A percentile compares a stretch with the other conserved stretches of the same genome.
Conservation (phyloP, 2,797 vertebrate genomes). For the Pangasius mekongensis region DNA sequence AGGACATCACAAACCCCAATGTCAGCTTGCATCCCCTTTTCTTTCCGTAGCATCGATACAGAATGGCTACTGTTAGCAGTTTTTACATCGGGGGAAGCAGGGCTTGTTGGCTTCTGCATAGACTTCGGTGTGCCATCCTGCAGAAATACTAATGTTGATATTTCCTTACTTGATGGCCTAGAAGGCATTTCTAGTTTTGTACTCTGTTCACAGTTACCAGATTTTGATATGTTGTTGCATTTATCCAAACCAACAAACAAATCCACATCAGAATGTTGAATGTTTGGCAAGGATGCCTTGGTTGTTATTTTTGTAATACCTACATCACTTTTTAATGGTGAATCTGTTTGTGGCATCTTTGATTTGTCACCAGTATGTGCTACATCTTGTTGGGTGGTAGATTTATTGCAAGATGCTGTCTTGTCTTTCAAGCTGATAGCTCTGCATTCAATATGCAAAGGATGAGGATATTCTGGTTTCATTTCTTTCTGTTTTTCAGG, state of each 20-base stretch:
- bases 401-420: constrained; percentile 55
- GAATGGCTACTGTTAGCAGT: constrained; percentile 68
- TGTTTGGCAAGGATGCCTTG: constrained; percentile 30
- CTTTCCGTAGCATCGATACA: constrained; percentile 80
- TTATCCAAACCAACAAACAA: constrained; percentile 9
- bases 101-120: constrained; percentile 47
- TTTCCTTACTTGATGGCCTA: constrained; percentile 74
- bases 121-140: constrained; percentile 67
- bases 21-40: constrained; percentile 82
- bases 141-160: constrained; percentile 75
- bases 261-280: constrained; percentile 27
- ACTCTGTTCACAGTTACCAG: constrained; percentile 11
- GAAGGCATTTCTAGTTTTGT: constrained; percentile 68
- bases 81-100: constrained; percentile 57
- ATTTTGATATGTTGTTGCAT: neutral
- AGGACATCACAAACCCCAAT: constrained; percentile 73
- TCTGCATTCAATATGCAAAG: constrained; percentile 80
- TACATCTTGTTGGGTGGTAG: constrained; percentile 20
- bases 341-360: constrained; percentile 35
- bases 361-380: constrained; percentile 44
- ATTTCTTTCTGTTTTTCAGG: constrained; percentile 61
- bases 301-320: constrained; percentile 49
- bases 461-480: constrained; percentile 59
- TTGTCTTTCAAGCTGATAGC: constrained; percentile 78
- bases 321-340: constrained; percentile 45